A percentile compares a stretch with the other conserved stretches of the same genome.
phyloP scores from a whole-genome alignment of 2,888 invertebrate species.

The Coelopa pilipes region DNA sequence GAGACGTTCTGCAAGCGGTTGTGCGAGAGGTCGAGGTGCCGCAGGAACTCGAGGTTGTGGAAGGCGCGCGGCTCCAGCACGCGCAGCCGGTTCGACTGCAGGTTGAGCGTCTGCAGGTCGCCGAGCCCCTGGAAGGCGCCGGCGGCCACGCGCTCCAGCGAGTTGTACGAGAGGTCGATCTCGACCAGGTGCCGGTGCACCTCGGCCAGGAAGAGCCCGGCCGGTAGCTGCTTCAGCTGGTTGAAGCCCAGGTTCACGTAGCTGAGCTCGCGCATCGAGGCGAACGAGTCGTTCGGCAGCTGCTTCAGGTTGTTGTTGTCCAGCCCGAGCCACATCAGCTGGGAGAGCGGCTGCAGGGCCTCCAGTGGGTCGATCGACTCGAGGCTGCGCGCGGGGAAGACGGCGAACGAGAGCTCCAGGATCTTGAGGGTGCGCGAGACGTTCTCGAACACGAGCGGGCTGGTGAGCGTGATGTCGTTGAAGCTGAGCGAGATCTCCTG shows the following conservation, averaged over 20 bases:
- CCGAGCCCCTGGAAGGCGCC: constrained; percentile 79
- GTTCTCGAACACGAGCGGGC: constrained; percentile 82
- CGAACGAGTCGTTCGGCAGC: constrained; percentile 77
- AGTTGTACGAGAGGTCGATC: constrained; percentile 84
- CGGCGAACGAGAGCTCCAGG: constrained; percentile 86
- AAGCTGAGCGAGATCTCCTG: constrained; percentile 91
- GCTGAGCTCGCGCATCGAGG: constrained; percentile 75
- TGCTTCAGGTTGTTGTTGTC: constrained; percentile 88
- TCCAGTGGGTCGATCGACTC: constrained; percentile 76
- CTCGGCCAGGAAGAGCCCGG: constrained; percentile 75
- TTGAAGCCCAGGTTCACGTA: constrained; percentile 90
- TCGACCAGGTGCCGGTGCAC: constrained; percentile 80
- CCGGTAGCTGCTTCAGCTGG: constrained; percentile 77
- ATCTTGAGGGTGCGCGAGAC: constrained; percentile 81
- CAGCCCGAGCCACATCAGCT: constrained; percentile 84
- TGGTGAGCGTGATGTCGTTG: constrained; percentile 86
- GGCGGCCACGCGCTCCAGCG: constrained; percentile 74
- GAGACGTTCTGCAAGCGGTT: constrained; percentile 82
- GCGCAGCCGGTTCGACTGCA: constrained; percentile 82
- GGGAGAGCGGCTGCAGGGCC: constrained; percentile 78
- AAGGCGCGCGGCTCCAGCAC: constrained; percentile 79
- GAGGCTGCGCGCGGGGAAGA: constrained; percentile 71
- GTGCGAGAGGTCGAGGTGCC: constrained; percentile 84
- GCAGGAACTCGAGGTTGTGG: constrained; percentile 79
- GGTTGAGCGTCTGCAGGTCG: constrained; percentile 80